Evolutionary conservation across 2,113 vertebrate species (phyloP).

Genomic region (Empidonax alnorum): DNA sequence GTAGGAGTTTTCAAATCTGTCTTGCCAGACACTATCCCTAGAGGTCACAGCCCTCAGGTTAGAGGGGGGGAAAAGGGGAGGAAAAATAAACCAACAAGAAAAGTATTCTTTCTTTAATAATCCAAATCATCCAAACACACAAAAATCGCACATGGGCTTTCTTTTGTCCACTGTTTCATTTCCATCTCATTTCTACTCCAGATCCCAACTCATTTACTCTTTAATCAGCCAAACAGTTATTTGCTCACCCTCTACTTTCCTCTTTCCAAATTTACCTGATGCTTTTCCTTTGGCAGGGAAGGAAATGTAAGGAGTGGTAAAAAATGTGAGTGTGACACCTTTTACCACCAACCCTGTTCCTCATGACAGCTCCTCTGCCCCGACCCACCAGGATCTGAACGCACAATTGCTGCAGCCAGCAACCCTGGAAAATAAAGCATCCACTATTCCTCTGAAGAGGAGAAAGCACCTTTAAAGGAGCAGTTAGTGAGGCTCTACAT

Average conservation of each 20-base stretch:
- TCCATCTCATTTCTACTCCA: neutral
- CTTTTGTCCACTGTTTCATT: neutral
- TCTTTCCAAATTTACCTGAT: neutral
- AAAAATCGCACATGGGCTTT: neutral
- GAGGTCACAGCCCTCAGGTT: neutral
- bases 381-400: neutral
- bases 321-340: neutral
- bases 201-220: neutral
- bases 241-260: neutral
- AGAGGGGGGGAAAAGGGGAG: fast-evolving
- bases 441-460: neutral
- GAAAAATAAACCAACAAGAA: neutral
- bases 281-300: neutral
- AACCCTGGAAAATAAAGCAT: neutral
- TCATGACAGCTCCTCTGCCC: neutral
- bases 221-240: neutral
- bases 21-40: neutral
- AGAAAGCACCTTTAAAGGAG: neutral
- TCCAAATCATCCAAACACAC: neutral
- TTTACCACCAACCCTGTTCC: neutral
- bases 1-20: neutral
- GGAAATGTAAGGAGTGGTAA: neutral
- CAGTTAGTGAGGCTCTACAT: neutral
- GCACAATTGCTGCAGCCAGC: fast-evolving
- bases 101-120: neutral